Evolutionary conservation across 2,797 vertebrate species (phyloP), one percentile per base, ranked within the genome.

Genomic region (Neoniphon sammara): DNA sequence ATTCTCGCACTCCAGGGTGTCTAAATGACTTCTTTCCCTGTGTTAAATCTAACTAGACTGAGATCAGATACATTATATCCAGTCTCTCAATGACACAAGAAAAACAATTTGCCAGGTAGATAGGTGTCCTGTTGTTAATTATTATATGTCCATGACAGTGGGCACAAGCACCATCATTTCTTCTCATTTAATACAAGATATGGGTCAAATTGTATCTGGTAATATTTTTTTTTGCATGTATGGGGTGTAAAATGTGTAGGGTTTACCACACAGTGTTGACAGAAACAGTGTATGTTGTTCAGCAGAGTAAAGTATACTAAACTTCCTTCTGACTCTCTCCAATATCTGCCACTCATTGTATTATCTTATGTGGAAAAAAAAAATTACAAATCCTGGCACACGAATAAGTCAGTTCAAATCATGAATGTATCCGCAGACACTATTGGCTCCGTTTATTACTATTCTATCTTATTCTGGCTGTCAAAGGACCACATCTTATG

Each of bases 381-480:
- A 4, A 34, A n/a, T 58, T 55, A 72, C n/a, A n/a, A n/a, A n/a
- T n/a, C 74, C 46, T 44, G 52, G 21, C 23, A 30, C 12, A 18
- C 1, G 67, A 57, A 64, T 5, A 27, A 30, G n/a, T 27, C 42
- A n/a, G 49, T 74, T 46, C n/a, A 17, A 49, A 71, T 59, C 11
- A 30, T 18, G 17, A 78, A 70, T 75, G 20, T 50, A 56, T 61
- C 31, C 34, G 31, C 30, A 17, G 17, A 2, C 5, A 18, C 20
- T 52, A 0, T 39, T 25, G 47, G 36, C 59, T 54, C 21, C 53
- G 25, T 64, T 75, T 64, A 36, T 79, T 68, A 71, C 18, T 66
- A 21, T 69, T 71, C 10, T 27, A 9, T 39, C 54, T 71, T 44
- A 14, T 54, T 64, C 18, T 18, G 52, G 5, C 39, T 66, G 34